These are phyloP conservation scores for Eospalax fontanierii DNA, from an alignment of 2,797 vertebrate genomes.

Conservation along the genomic window DNA sequence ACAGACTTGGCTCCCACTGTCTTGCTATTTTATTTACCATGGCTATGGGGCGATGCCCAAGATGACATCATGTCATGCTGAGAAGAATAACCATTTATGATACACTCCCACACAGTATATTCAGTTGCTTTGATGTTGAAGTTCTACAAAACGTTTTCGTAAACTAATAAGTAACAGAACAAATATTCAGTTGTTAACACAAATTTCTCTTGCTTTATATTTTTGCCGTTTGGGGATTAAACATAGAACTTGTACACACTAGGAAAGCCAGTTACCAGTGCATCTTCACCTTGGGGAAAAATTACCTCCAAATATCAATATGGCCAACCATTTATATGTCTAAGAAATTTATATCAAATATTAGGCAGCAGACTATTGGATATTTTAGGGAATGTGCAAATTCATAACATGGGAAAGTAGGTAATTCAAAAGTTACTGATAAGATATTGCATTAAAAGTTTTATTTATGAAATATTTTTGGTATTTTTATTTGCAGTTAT, in stretches of 20 bases:
- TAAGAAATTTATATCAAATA: not conserved
- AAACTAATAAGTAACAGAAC: no score
- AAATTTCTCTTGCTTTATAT: no score
- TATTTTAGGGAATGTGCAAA: constrained; percentile 21
- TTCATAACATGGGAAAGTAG: constrained; percentile 6
- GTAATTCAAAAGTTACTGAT: no score
- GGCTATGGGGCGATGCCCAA: no score
- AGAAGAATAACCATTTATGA: no score
- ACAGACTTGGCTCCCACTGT: no score
- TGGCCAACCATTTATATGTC: not conserved
- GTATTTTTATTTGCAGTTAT: not conserved
- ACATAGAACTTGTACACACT: not conserved
- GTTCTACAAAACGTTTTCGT: no score
- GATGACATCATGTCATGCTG: no score
- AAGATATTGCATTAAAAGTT: not conserved
- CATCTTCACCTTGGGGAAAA: not conserved
- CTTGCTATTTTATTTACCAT: no score
- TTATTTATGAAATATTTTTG: not conserved
- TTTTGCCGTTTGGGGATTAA: not conserved
- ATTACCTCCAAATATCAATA: not conserved
- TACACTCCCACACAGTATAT: no score
- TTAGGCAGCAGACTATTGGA: constrained; percentile 27
- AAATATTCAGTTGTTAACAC: no score
- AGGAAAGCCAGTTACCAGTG: not conserved
- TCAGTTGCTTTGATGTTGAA: no score